These are phyloP conservation scores for Zosterops japonicus DNA, from an alignment of 2,113 vertebrate genomes.

Conservation along the genomic window DNA sequence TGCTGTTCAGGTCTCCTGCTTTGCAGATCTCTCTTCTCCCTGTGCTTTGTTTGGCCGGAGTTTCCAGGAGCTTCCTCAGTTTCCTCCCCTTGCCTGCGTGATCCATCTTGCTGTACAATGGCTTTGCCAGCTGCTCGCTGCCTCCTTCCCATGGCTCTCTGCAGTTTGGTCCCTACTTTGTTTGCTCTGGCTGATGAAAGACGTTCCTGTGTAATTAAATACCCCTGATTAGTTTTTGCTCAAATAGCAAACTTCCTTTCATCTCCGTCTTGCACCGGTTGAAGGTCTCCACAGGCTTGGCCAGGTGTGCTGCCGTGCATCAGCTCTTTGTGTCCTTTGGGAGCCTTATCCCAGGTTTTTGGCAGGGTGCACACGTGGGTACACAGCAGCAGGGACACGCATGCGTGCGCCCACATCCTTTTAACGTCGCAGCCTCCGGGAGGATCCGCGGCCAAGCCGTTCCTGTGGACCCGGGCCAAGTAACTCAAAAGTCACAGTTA, in stretches of 20 bases:
- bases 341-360: neutral
- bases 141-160: slow-evolving; percentile 33
- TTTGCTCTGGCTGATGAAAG: slow-evolving; percentile 72
- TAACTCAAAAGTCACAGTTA: neutral
- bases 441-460: neutral
- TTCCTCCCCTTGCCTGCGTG: neutral
- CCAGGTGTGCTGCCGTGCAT: neutral
- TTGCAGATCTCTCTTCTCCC: neutral
- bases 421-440: accelerated
- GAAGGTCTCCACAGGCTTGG: neutral
- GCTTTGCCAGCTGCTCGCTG: neutral
- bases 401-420: neutral
- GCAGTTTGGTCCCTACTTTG: slow-evolving; percentile 61
- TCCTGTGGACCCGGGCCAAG: neutral
- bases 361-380: neutral
- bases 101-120: neutral
- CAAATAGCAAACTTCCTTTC: slow-evolving; percentile 72
- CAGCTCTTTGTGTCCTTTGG: neutral
- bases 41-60: neutral
- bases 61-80: neutral
- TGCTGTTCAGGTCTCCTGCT: neutral
- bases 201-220: slow-evolving; percentile 71
- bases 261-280: neutral
- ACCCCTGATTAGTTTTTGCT: slow-evolving; percentile 68
- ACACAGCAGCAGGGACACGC: accelerated